These are phyloP conservation scores for Heliconius eleuchia DNA, from an alignment of 1,140 invertebrate genomes.

Conservation along the genomic window DNA sequence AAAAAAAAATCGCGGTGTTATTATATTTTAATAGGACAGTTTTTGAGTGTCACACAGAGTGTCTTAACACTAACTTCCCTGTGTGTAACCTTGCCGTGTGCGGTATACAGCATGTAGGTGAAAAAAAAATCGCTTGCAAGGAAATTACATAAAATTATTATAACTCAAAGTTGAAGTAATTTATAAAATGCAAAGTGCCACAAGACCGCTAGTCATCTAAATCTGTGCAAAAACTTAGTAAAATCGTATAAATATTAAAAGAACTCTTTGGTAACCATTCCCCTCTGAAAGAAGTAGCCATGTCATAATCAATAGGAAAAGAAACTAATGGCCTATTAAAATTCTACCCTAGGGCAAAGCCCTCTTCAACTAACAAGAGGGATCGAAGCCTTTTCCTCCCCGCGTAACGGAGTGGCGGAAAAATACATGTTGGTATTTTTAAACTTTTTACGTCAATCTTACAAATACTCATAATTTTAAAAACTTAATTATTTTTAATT, in stretches of 20 bases:
- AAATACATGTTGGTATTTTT: slow-evolving; percentile 15
- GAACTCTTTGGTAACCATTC: slow-evolving; percentile 9
- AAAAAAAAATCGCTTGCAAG: too few species aligned
- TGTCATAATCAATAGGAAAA: slow-evolving; percentile 29
- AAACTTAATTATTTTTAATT: neutral
- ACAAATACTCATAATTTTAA: neutral
- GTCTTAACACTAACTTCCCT: too few species aligned
- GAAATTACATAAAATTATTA: too few species aligned
- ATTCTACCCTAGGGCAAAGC: slow-evolving; percentile 36
- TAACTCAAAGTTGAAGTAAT: too few species aligned
- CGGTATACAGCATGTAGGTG: too few species aligned
- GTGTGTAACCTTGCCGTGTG: too few species aligned
- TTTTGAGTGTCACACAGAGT: too few species aligned
- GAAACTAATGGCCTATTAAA: slow-evolving; percentile 38
- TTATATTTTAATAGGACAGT: too few species aligned
- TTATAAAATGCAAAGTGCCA: neutral
- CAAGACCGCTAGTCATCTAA: neutral
- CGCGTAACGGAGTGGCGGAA: slow-evolving; percentile 28
- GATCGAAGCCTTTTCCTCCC: slow-evolving; percentile 29
- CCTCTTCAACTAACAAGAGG: slow-evolving; percentile 35
- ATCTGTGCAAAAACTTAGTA: neutral
- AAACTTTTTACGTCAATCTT: slow-evolving; percentile 17
- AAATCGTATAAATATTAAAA: slow-evolving; percentile 16
- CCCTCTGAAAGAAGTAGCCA: slow-evolving; percentile 13
- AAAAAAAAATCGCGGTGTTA: too few species aligned